Conservation (phyloP, 2,888 invertebrate genomes). For the Parnassius orleans region DNA sequence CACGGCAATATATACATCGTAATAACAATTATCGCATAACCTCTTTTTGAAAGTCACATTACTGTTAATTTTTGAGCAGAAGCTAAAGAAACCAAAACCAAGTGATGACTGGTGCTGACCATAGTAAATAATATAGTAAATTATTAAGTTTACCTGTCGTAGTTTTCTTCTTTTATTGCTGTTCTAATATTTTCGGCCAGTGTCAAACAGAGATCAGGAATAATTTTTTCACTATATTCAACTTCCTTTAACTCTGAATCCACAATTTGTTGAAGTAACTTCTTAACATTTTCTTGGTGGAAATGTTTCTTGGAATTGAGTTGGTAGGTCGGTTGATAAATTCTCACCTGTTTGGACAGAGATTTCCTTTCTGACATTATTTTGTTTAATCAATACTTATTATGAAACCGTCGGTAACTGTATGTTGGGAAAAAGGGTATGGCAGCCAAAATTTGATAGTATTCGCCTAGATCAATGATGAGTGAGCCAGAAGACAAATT, state of each 20-base stretch:
- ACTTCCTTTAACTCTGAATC: constrained; percentile 81
- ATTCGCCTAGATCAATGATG: no score
- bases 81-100: not conserved
- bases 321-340: constrained; percentile 84
- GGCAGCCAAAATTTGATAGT: no score
- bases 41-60: not conserved
- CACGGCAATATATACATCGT: constrained; percentile 54
- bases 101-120: not conserved
- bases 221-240: constrained; percentile 82
- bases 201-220: constrained; percentile 79
- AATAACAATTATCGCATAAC: constrained; percentile 14
- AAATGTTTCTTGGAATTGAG: constrained; percentile 83
- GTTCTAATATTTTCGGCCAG: constrained; percentile 82
- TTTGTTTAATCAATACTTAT: constrained; percentile 32
- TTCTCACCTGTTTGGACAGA: constrained; percentile 62
- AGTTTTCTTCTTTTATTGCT: constrained; percentile 83
- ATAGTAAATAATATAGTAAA: no score
- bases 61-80: not conserved
- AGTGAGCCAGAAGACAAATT: no score
- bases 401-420: no score
- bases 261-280: constrained; percentile 80
- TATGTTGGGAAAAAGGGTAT: no score
- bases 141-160: constrained; percentile 78
- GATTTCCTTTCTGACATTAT: constrained; percentile 53
- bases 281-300: constrained; percentile 81